Evolutionary conservation across 1,140 invertebrate genomes (phyloP).

Genomic region (Halictus rubicundus): DNA sequence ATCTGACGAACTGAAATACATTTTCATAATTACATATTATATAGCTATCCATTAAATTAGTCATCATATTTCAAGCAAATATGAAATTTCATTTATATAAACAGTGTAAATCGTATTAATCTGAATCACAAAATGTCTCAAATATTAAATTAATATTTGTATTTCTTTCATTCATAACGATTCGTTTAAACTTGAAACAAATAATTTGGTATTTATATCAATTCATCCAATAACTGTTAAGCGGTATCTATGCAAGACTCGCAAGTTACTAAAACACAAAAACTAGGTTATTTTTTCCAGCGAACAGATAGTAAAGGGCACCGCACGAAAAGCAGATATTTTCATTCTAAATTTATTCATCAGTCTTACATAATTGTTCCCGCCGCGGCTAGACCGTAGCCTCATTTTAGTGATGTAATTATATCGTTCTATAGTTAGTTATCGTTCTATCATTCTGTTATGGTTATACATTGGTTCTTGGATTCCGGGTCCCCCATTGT

Average conservation of each 20-base stretch:
- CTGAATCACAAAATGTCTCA: not conserved
- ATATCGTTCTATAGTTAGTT: no score
- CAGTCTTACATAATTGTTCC: not conserved
- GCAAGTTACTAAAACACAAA: not conserved
- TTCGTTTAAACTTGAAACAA: no score
- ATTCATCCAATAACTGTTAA: not conserved
- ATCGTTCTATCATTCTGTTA: no score
- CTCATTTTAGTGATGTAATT: no score
- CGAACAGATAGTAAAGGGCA: not conserved
- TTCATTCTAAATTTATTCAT: not conserved
- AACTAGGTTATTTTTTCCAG: constrained; percentile 41
- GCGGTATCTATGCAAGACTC: not conserved
- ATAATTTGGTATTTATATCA: not conserved
- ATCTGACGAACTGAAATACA: constrained; percentile 72
- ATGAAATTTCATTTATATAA: not conserved
- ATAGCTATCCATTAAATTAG: not conserved
- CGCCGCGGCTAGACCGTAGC: no score
- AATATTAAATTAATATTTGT: not conserved
- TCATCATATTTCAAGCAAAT: not conserved
- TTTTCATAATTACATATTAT: not conserved
- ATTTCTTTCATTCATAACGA: not conserved
- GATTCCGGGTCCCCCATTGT: no score
- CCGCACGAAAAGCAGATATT: not conserved
- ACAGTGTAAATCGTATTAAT: not conserved
- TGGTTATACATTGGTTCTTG: no score